Evolutionary conservation across 1,140 invertebrate species (phyloP), one percentile per base, ranked within the genome.

Genomic region (Oscheius sp.): DNA sequence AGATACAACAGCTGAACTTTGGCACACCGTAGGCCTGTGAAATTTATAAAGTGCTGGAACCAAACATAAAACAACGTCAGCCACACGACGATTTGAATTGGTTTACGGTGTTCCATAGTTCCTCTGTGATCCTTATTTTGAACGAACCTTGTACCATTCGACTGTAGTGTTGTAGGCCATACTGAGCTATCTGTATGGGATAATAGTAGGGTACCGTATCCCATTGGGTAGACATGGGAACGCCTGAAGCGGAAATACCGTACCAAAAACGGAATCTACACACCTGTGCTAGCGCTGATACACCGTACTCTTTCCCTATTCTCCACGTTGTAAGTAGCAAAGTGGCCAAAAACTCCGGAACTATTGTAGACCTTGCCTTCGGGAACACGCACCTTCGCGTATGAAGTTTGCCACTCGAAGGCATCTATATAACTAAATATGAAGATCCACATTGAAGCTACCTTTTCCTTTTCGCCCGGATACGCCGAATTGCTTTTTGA

Each of bases 181-280:
- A 99, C 85, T 99, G 96, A 2, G 95, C 94, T 76, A 99, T 96
- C 88, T 99, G 96, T 1, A 95, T 97, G 0, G 95, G 94, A 87
- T 99, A 99, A 85, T 91, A 95, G 85, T 98, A 97, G 77, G 80
- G 64, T 88, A 79, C 78, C 15, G 84, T 77, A 52, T 93, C 91
- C 95, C 95, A 98, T 82, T 97, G 95, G 0, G 91, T 94, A 1
- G 93, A 95, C 38, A 97, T 90, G 0, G 95, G 88, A 29, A 89
- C 88, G 75, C 85, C 86, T 69, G n/a, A 35, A 29, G 73, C 4
- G 32, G 1, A 64, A 45, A 15, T 62, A 78, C 26, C 13, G 23
- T 36, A 26, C 3, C 36, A n/a, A 38, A 29, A 23, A 49, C 29
- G 58, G 71, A 69, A 84, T 88, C 89, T 93, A 83, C 95, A 91